These are phyloP conservation scores for Micoletzkya japonica DNA, from an alignment of 2,888 invertebrate genomes.

Conservation along the genomic window DNA sequence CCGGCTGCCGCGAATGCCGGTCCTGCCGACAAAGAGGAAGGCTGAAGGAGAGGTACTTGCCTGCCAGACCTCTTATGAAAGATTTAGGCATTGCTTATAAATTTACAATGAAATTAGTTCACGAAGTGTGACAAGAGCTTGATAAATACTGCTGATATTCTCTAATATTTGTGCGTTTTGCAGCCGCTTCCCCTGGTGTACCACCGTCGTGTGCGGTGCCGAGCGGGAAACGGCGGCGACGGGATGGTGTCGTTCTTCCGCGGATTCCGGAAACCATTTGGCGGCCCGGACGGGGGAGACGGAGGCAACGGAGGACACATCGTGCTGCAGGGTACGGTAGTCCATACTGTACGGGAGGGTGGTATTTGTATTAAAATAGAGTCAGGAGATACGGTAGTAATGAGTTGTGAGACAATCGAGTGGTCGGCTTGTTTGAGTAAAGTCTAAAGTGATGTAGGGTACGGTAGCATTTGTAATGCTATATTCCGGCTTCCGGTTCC, in stretches of 20 bases:
- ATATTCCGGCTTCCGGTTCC: neutral
- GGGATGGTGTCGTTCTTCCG: conserved; percentile 83
- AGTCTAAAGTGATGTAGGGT: neutral
- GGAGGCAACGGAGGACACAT: conserved; percentile 75
- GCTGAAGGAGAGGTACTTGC: conserved; percentile 44
- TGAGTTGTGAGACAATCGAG: neutral
- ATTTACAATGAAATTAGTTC: neutral
- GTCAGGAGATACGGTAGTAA: neutral
- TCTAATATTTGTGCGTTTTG: too few species aligned
- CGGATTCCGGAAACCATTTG: conserved; percentile 80
- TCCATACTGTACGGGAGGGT: neutral
- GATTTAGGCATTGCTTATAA: neutral
- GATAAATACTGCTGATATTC: too few species aligned
- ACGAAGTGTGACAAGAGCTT: too few species aligned
- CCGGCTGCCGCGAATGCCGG: conserved; percentile 31
- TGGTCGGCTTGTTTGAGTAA: neutral
- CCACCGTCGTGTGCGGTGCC: conserved; percentile 64
- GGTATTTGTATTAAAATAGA: neutral
- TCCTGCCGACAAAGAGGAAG: conserved; percentile 42
- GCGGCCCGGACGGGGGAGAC: conserved; percentile 93
- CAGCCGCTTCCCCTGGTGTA: conserved; percentile 55
- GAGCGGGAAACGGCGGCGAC: conserved; percentile 89
- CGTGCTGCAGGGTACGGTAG: conserved; percentile 44
- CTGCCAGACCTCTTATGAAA: neutral
- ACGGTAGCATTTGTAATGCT: neutral